Evolutionary conservation across 2,797 vertebrate species (phyloP), one percentile per base, ranked within the genome.

Genomic region (Rhodeus uyekii): DNA sequence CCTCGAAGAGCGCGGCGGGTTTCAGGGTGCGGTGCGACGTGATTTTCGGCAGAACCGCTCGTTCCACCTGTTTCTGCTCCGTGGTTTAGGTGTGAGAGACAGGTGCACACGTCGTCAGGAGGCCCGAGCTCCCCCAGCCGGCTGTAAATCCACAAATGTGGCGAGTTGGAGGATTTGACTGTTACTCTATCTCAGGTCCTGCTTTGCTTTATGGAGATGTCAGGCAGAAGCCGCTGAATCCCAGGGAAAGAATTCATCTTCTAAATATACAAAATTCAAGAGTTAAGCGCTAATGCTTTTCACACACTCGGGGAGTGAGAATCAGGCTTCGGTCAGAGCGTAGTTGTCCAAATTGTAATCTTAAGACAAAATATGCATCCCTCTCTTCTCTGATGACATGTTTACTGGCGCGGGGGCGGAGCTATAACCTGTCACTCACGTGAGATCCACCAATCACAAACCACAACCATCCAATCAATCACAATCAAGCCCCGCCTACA

Each of bases 131-230:
- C 78, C 87, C 84, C 87, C 9, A 53, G 85, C 67, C 42, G 42
- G 81, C 64, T 87, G 90, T 92, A 92, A 89, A 92, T 92, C 83
- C 88, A 60, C 80, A 85, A 83, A 87, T 86, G 83, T 89, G 83
- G 82, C 83, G 90, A 92, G 90, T 87, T 86, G 86, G 84, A 89
- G 85, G 87, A 90, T 90, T 90, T 85, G 68, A 61, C 85, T 84
- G 82, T 87, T 88, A 81, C 82, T 89, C 86, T 84, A 82, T 87
- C 83, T 88, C 84, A 73, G 84, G 83, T 73, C 73, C 84, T 36
- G 48, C 46, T 88, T 80, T 86, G 80, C 80, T 90, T 92, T 90
- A 92, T 92, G 86, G 84, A 86, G 88, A 89, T 75, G 84, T 91
- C 88, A 86, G 72, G 16, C 42, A 75, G 24, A n/a, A 85, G 85